Percentiles rank a stretch among this genome's conserved stretches.
Conservation (phyloP, 1,140 invertebrate genomes). For the Contarinia nasturtii region DNA sequence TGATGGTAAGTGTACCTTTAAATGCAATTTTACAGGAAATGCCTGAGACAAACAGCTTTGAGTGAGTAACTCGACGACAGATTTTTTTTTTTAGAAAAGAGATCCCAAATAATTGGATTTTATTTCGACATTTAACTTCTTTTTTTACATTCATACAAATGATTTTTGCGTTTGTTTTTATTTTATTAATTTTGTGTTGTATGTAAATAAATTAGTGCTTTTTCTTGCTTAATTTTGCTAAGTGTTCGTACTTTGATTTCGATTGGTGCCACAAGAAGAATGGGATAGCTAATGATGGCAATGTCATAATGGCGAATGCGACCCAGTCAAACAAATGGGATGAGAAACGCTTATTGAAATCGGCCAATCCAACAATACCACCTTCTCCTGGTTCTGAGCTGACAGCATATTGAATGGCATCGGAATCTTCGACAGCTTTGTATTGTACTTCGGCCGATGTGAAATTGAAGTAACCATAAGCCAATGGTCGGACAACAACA, state of each 20-base stretch:
- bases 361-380: constrained; percentile 82
- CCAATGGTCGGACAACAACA: constrained; percentile 74
- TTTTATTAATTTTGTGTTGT: no score
- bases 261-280: constrained; percentile 86
- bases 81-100: no score
- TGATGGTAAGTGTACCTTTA: no score
- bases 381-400: constrained; percentile 95
- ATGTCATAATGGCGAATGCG: constrained; percentile 89
- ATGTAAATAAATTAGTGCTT: no score
- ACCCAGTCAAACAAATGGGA: constrained; percentile 94
- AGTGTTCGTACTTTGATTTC: constrained; percentile 83
- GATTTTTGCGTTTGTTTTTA: no score
- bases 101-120: no score
- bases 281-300: constrained; percentile 86
- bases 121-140: no score
- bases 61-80: no score
- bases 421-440: constrained; percentile 54
- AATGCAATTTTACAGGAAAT: no score
- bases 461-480: constrained; percentile 92
- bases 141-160: no score
- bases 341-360: constrained; percentile 96
- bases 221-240: constrained; percentile 43
- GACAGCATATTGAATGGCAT: constrained; percentile 59
- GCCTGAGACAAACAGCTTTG: no score
- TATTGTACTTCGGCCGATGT: constrained; percentile 87